phyloP scores from a whole-genome alignment of 2,888 invertebrate genomes.

The Phaedon cochleariae region DNA sequence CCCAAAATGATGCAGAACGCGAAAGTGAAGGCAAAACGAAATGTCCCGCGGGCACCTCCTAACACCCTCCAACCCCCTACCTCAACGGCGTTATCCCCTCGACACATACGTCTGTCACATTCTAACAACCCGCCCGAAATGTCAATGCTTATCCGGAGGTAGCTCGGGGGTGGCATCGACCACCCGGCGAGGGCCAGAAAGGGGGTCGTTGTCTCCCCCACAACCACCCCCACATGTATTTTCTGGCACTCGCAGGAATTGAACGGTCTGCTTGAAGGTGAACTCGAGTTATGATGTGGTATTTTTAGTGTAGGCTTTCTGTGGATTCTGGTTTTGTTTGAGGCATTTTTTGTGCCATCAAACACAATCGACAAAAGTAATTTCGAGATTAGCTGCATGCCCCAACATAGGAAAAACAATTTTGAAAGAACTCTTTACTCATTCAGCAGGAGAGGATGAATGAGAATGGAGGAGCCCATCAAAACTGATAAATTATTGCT shows the following conservation, averaged over 20 bases:
- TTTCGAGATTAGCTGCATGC: too few relatives aligned
- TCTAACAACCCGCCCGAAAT: slow-evolving; percentile 57
- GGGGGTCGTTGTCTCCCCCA: neutral
- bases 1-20: slow-evolving; percentile 22
- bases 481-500: too few relatives aligned
- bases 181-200: slow-evolving; percentile 4
- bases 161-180: slow-evolving; percentile 34
- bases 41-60: slow-evolving; percentile 44
- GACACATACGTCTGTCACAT: slow-evolving; percentile 52
- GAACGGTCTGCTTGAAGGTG: neutral
- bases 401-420: too few relatives aligned
- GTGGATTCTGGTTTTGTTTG: neutral
- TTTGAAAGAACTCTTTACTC: too few relatives aligned
- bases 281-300: neutral
- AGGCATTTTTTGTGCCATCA: too few relatives aligned
- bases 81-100: slow-evolving; percentile 28
- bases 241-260: neutral
- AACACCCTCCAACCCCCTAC: slow-evolving; percentile 5
- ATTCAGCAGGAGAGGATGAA: too few relatives aligned
- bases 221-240: neutral
- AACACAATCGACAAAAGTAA: too few relatives aligned
- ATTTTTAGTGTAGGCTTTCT: neutral
- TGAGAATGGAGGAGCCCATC: too few relatives aligned
- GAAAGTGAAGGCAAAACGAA: slow-evolving; percentile 38
- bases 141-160: slow-evolving; percentile 55